Evolutionary conservation across 2,797 vertebrate genomes (phyloP).

Genomic region (Hozukius guyotensis): DNA sequence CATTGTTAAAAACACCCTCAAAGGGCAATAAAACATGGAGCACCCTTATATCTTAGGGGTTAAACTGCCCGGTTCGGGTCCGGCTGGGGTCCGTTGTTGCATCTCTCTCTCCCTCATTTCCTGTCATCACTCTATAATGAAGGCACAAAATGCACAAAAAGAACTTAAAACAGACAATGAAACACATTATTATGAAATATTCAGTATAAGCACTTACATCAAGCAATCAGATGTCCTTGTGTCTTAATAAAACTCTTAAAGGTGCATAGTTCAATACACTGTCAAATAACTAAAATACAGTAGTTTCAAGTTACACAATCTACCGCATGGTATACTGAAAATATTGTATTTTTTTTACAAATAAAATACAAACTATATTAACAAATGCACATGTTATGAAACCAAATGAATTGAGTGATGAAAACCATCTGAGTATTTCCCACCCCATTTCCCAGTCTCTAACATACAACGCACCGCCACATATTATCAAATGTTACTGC

Average conservation of each 20-base stretch:
- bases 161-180: background rate
- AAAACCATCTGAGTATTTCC: slow-evolving; percentile 57
- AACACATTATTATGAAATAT: background rate
- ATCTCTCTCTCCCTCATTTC: background rate
- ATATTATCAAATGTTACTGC: slow-evolving; percentile 71
- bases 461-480: slow-evolving; percentile 57
- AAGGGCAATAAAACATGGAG: background rate
- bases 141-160: background rate
- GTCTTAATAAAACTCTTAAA: slow-evolving; percentile 3
- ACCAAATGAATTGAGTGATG: slow-evolving; percentile 51
- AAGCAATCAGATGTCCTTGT: background rate
- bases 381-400: slow-evolving; percentile 30
- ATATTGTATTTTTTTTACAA: background rate
- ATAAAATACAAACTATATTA: background rate
- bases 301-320: background rate
- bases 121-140: background rate
- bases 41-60: background rate
- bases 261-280: background rate
- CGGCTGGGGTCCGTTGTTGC: background rate
- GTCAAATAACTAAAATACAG: background rate
- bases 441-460: slow-evolving; percentile 59
- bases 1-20: background rate
- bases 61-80: background rate
- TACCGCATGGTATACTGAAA: background rate
- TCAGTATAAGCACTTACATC: background rate